Percentiles rank a stretch among this genome's conserved stretches.
Conservation (phyloP, 1,140 invertebrate genomes). For the Ips nitidus region DNA sequence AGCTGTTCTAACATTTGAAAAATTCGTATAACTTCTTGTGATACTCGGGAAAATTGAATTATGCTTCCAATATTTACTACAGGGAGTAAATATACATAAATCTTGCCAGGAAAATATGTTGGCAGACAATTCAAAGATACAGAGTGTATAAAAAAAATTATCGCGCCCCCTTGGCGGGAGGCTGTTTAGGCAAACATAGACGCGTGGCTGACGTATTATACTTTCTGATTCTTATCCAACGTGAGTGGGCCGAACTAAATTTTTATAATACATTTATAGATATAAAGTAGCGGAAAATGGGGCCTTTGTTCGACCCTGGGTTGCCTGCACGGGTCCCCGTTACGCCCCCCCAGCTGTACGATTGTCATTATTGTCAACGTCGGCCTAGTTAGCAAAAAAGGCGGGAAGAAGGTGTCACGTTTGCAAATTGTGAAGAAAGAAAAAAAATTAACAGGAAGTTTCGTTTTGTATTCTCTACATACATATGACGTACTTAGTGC, state of each 20-base stretch:
- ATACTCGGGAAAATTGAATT: too few species aligned
- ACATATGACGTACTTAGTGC: too few species aligned
- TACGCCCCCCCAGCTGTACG: slow-evolving; percentile 21
- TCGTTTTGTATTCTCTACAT: too few species aligned
- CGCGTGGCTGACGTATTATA: slow-evolving; percentile 13
- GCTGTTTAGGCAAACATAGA: slow-evolving; percentile 18
- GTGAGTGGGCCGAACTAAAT: slow-evolving; percentile 11
- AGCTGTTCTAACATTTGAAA: too few species aligned
- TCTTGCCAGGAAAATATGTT: too few species aligned
- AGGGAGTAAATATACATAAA: too few species aligned
- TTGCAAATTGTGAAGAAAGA: neutral
- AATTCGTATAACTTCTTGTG: too few species aligned
- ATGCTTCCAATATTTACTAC: too few species aligned
- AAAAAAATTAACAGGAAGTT: too few species aligned
- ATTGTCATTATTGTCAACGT: neutral
- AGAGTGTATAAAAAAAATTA: too few species aligned
- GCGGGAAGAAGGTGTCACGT: slow-evolving; percentile 10
- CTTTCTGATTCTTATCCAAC: slow-evolving; percentile 15
- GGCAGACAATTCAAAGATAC: too few species aligned
- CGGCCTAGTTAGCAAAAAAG: slow-evolving; percentile 16
- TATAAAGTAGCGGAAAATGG: slow-evolving; percentile 20
- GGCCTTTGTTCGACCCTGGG: neutral
- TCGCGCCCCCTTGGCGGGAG: slow-evolving; percentile 5
- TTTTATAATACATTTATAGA: slow-evolving; percentile 22
- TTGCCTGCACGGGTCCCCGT: slow-evolving; percentile 10